Base-by-base conservation (phyloP, 2,797 vertebrate species). In the Myoxocephalus aenaeus region DNA sequence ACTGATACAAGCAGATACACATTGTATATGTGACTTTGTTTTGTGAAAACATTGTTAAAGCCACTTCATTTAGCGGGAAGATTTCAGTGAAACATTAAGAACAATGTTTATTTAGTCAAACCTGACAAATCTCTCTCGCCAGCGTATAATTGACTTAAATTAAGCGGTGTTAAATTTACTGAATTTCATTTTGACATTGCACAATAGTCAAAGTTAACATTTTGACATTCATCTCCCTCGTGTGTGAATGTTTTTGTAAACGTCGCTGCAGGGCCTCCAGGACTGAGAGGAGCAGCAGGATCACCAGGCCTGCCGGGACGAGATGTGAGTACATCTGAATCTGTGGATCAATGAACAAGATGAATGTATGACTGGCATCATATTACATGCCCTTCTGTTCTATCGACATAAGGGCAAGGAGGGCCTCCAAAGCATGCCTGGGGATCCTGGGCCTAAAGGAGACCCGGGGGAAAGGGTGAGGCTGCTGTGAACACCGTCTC, bases 381-480 rank as follows among this genome's bases (percentile, higher is more conserved):
- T 40, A 15, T 67, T 18, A 17, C 5, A 7, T 34, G 1, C 20
- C 1, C 32, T 48, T 84, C 77, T 88, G 61, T 80, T 68, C 73
- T 40, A 27, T 64, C 84, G 29, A 46, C 62, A 70, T 5, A 4
- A 97, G 96, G 96, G 95, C 13, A 90, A 90, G 9, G 91, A 92
- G 1, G 96, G 96, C 70, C 80, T 88, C 73, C 93, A 86, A 53
- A 96, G 96, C 65, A 90, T 86, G 72, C 83, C 89, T 0, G 94
- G 96, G n/a, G 78, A 79, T 56, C 87, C 87, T 36, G 96, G 95
- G 46, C 92, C 92, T 56, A 96, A 95, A 94, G 96, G 96, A 87
- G 96, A 96, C 85, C 86, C 85, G 77, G 96, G 96, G 62, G 93
- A 96, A 79, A 93, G 80, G 88, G 96, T 96, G 90, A 95, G 94